Base-by-base conservation (phyloP, 2,113 vertebrate genomes). In the Tricholaema leucomelas region DNA sequence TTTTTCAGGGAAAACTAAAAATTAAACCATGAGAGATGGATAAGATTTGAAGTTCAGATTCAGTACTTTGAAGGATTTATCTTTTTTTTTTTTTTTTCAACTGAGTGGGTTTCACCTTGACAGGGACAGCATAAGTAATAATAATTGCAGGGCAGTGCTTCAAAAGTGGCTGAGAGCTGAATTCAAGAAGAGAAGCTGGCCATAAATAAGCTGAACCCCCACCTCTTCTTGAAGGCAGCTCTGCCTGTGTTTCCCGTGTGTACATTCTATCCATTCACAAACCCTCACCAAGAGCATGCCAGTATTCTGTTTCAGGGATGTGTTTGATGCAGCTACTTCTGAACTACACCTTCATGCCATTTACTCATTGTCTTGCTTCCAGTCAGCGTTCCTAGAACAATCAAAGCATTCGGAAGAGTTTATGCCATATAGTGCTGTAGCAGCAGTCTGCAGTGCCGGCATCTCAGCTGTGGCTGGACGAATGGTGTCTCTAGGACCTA, bases 401-500 rank as follows among this genome's bases (percentile, higher is more conserved):
- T 46, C 85, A 52, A 85, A 63, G 31, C 6, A 50, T 67, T 63
- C 12, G 12, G n/a, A 56, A 35, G 19, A 5, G 15, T 14, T 63
- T 65, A 40, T 52, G 46, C 70, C 23, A 6, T 52, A 12, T 9
- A 28, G 13, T 61, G 38, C 13, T 81, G 28, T 19, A 70, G 15
- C 42, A 75, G 71, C 4, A 20, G 72, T 63, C 20, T 69, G 25
- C 52, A 55, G 27, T 40, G 15, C n/a, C 21, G 77, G 17, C 35
- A 60, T 71, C 71, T 88, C 63, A 86, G 24, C 55, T 70, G 8
- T 28, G 17, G n/a, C 28, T 84, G 71, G 72, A 83, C 24, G 82
- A 94, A 81, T 6, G 1, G 21, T 40, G 56, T 76, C 81, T 93
- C 79, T 92, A 81, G 91, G 63, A 82, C 31, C 60, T 85, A 35